Base-by-base conservation (phyloP, 2,113 vertebrate species). In the Thinocorus orbignyianus region DNA sequence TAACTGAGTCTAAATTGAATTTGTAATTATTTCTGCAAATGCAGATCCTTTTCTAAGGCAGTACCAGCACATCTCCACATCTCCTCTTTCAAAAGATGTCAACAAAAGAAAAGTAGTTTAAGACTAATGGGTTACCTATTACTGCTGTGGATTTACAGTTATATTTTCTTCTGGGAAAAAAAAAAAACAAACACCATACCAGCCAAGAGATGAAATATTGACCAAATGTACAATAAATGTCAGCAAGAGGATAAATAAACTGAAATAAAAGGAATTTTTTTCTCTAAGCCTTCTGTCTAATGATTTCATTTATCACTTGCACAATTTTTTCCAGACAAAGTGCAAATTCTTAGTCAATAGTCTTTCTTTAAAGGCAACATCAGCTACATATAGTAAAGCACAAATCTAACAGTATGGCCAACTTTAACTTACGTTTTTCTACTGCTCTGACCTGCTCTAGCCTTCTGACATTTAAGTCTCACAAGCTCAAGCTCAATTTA, bases 391-490 rank as follows among this genome's bases (percentile, higher is more conserved):
- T 13, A 41, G 44, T 60, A 93, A 88, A 90, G 58, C 28, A 80
- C 26, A 88, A 71, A 70, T 52, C 49, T 69, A 86, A 69, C 3
- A 84, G 24, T n/a, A 74, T 28, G 55, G 15, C 1, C 0, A 81
- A 60, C 41, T 82, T 72, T 49, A 89, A 66, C 46, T 87, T 52
- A 39, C 1, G 33, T 39, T 92, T 48, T 78, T 66, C 55, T 64
- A 65, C 68, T 86, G 13, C 16, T 89, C 78, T 80, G 89, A 82
- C 39, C 87, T 82, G 44, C 70, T 95, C 11, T 54, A 82, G 37
- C 46, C 66, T 86, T 86, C 77, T 86, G 69, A 94, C 88, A 93
- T 86, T 86, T 74, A 60, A 55, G 31, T 71, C 84, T 74, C 82
- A 62, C 60, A 81, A 77, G 69, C 61, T 84, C 72, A 94, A 77